phyloP scores from a whole-genome alignment of 2,113 vertebrate genomes.

The Halcyon malimbica region DNA sequence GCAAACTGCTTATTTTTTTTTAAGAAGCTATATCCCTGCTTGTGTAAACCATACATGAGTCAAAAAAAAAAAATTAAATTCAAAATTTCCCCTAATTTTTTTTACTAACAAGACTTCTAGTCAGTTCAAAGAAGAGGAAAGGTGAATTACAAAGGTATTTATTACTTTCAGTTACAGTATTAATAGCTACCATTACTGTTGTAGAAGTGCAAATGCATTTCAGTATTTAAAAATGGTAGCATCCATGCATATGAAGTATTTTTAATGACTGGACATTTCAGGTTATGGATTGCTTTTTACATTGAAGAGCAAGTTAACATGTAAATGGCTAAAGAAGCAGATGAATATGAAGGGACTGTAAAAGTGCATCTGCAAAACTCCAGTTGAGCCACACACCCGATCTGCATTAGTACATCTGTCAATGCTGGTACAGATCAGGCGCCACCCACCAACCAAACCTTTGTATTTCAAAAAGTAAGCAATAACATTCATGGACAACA shows the following conservation, averaged over 20 bases:
- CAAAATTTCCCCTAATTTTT: background rate
- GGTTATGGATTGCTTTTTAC: background rate
- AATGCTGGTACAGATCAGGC: background rate
- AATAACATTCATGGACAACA: background rate
- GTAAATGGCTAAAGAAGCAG: background rate
- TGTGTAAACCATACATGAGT: background rate
- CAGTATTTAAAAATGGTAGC: background rate
- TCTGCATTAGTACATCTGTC: background rate
- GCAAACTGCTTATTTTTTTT: background rate
- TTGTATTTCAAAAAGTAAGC: background rate
- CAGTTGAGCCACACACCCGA: background rate
- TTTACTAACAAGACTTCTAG: background rate
- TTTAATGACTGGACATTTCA: background rate
- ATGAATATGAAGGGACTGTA: background rate
- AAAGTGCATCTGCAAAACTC: background rate
- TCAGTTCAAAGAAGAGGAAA: background rate
- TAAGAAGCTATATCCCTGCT: background rate
- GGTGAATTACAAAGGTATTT: background rate
- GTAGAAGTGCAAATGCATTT: background rate
- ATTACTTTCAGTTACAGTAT: background rate
- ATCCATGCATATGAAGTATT: background rate
- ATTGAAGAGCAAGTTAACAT: background rate
- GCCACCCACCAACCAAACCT: background rate
- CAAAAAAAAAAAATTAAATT: background rate
- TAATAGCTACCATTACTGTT: background rate